Percentiles rank a stretch among this genome's conserved stretches.
Conservation (phyloP, 2,113 vertebrate genomes). For the Nanorana parkeri region DNA sequence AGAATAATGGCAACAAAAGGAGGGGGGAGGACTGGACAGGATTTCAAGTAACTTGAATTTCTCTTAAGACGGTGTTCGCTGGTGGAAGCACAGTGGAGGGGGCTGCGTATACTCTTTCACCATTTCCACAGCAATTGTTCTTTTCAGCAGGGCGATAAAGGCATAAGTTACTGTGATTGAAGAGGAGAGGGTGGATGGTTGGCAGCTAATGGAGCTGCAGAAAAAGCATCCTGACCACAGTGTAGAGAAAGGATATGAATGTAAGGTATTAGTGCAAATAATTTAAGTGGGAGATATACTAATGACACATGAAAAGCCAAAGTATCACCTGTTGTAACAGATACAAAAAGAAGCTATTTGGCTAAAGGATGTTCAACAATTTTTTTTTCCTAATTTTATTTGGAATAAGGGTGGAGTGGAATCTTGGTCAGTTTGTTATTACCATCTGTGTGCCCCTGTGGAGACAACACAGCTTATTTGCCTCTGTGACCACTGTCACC, state of each 20-base stretch:
- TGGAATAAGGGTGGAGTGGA: too few relatives aligned
- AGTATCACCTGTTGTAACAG: too few relatives aligned
- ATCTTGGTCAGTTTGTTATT: too few relatives aligned
- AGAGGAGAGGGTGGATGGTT: neutral
- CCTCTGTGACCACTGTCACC: too few relatives aligned
- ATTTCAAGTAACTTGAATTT: neutral
- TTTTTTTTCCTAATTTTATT: too few relatives aligned
- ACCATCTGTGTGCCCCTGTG: too few relatives aligned
- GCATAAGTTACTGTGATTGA: neutral
- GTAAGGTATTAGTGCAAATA: neutral
- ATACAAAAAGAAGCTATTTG: too few relatives aligned
- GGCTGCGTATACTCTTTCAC: neutral
- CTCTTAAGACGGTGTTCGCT: neutral
- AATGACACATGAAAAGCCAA: neutral
- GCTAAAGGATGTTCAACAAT: too few relatives aligned
- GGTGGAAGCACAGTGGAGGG: neutral
- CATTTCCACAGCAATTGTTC: neutral
- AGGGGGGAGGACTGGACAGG: neutral
- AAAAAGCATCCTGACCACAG: neutral
- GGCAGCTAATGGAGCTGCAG: neutral
- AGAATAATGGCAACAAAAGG: slow-evolving; percentile 25
- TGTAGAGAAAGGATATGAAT: neutral
- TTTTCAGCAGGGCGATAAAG: neutral
- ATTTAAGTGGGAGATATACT: neutral
- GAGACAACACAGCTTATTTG: too few relatives aligned